Evolutionary conservation across 2,888 invertebrate genomes (phyloP).

Genomic region (Catocala nupta): DNA sequence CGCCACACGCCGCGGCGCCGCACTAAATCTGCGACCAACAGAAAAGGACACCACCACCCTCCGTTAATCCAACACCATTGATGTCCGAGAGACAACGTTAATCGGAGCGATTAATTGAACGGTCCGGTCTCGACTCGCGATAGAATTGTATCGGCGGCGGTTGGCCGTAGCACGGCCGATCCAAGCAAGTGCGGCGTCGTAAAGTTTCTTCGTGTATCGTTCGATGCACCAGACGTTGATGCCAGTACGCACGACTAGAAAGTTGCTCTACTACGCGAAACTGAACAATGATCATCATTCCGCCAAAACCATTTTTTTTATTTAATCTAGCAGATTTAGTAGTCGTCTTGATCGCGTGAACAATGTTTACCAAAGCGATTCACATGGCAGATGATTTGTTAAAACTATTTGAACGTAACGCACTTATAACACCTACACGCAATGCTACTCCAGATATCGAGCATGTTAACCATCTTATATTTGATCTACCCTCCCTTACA

Average conservation of each 20-base stretch:
- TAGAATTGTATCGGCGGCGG: conserved; percentile 80
- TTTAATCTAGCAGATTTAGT: too few species aligned
- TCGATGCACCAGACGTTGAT: conserved; percentile 87
- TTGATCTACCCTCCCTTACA: too few species aligned
- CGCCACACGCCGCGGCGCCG: conserved; percentile 86
- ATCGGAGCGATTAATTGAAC: conserved; percentile 85
- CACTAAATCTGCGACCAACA: conserved; percentile 86
- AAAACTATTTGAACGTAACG: too few species aligned
- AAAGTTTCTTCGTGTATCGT: conserved; percentile 87
- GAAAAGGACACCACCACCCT: conserved; percentile 84
- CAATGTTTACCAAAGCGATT: too few species aligned
- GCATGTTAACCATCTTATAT: too few species aligned
- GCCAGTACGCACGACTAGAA: conserved; percentile 68
- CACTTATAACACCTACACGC: too few species aligned
- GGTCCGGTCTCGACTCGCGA: conserved; percentile 76
- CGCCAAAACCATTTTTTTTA: background rate
- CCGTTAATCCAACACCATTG: conserved; percentile 82
- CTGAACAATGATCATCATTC: conserved; percentile 9
- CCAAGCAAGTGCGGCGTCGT: conserved; percentile 85
- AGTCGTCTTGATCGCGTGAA: too few species aligned
- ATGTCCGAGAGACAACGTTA: conserved; percentile 82
- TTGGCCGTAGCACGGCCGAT: conserved; percentile 78
- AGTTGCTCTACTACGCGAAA: conserved; percentile 72
- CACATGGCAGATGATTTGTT: too few species aligned
- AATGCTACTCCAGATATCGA: too few species aligned